Percentiles rank a stretch among this genome's conserved stretches.
These are phyloP conservation scores for Leptosomus discolor DNA, from an alignment of 2,113 vertebrate species.

Conservation along the genomic window DNA sequence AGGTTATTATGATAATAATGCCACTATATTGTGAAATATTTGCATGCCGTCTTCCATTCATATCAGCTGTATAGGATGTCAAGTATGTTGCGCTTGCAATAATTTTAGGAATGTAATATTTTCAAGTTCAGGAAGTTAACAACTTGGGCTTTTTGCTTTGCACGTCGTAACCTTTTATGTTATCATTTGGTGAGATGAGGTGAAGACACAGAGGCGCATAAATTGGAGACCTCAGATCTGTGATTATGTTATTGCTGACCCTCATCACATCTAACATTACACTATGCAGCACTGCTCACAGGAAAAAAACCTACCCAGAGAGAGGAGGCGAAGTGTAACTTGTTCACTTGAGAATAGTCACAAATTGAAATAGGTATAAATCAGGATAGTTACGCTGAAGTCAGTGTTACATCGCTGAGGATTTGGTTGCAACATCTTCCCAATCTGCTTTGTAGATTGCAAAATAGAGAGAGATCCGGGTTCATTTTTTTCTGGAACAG, in stretches of 20 bases:
- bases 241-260: constrained; percentile 39
- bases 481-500: neutral
- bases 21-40: constrained; percentile 4
- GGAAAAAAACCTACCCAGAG: neutral
- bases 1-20: neutral
- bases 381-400: neutral
- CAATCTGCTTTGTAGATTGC: neutral
- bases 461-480: neutral
- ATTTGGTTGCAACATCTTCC: neutral
- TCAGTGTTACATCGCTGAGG: neutral
- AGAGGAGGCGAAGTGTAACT: neutral
- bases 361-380: neutral
- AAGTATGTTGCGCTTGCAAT: constrained; percentile 47
- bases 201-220: neutral
- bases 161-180: constrained; percentile 67
- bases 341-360: constrained; percentile 6
- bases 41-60: constrained; percentile 41
- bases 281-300: neutral
- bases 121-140: constrained; percentile 74
- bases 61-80: constrained; percentile 59
- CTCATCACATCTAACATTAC: neutral
- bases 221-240: constrained; percentile 31
- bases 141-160: constrained; percentile 64
- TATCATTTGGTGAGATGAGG: constrained; percentile 52
- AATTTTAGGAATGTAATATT: constrained; percentile 57